Conservation (phyloP, 2,888 invertebrate species). For the Gymnosoma rotundatum region DNA sequence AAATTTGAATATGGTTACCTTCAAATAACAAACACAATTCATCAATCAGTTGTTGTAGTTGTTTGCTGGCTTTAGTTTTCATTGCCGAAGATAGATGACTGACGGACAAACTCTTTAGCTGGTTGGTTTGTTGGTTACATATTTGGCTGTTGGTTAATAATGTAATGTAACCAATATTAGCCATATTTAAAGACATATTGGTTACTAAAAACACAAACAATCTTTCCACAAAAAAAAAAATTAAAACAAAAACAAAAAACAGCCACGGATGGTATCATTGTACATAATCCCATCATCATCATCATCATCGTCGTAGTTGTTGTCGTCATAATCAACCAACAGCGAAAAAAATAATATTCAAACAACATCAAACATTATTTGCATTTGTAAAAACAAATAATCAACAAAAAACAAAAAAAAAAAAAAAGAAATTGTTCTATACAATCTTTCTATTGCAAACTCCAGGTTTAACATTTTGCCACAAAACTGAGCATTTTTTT, state of each 20-base stretch:
- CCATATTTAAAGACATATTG: constrained; percentile 70
- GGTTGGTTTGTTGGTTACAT: constrained; percentile 16
- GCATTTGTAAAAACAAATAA: constrained; percentile 73
- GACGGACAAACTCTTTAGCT: constrained; percentile 25
- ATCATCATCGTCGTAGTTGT: constrained; percentile 59
- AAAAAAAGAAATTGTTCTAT: constrained; percentile 10
- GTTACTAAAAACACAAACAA: constrained; percentile 56
- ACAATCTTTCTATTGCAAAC: constrained; percentile 24
- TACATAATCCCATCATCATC: constrained; percentile 54
- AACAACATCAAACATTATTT: constrained; percentile 76
- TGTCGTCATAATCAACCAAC: constrained; percentile 74
- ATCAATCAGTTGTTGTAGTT: constrained; percentile 67
- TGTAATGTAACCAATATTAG: constrained; percentile 69
- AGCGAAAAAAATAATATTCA: constrained; percentile 18
- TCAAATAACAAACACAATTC: constrained; percentile 67
- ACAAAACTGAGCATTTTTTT: constrained; percentile 35
- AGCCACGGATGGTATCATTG: constrained; percentile 63
- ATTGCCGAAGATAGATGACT: constrained; percentile 14
- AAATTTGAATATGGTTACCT: constrained; percentile 70
- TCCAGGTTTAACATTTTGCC: constrained; percentile 64
- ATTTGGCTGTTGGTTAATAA: constrained; percentile 59
- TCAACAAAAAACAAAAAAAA: too few relatives aligned
- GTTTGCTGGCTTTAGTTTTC: constrained; percentile 25
- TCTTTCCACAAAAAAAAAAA: constrained; percentile 7
- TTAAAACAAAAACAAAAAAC: constrained; percentile 16